Conservation (phyloP, 2,888 invertebrate species). For the Drosophila hamatofila region DNA sequence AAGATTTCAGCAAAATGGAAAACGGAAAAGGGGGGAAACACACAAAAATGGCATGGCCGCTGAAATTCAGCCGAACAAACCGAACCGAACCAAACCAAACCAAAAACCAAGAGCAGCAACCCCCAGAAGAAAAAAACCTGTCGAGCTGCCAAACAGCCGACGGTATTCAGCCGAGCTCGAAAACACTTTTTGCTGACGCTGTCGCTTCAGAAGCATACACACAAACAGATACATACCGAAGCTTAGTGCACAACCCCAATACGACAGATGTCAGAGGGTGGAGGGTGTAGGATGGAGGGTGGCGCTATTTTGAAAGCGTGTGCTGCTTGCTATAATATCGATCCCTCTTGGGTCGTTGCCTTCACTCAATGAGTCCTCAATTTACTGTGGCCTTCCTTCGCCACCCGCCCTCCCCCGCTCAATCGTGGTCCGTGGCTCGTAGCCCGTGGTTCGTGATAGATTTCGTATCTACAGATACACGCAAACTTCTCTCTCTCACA, state of each 20-base stretch:
- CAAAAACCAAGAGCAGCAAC: constrained; percentile 33
- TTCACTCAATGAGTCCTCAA: constrained; percentile 79
- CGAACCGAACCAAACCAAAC: background rate
- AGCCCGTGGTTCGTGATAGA: constrained; percentile 35
- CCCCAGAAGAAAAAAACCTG: constrained; percentile 45
- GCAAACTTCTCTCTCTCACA: constrained; percentile 24
- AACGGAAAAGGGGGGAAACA: constrained; percentile 47
- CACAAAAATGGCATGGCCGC: constrained; percentile 47
- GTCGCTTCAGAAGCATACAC: constrained; percentile 42
- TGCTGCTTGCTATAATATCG: constrained; percentile 72
- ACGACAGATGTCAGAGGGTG: background rate
- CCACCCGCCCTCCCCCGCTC: background rate
- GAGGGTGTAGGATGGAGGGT: background rate
- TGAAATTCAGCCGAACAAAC: constrained; percentile 19
- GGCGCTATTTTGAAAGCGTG: constrained; percentile 28
- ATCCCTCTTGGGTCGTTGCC: constrained; percentile 80
- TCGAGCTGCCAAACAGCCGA: constrained; percentile 38
- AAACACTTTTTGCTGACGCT: constrained; percentile 78
- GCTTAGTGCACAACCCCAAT: constrained; percentile 41
- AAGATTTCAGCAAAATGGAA: constrained; percentile 59
- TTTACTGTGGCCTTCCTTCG: constrained; percentile 47
- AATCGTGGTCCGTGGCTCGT: background rate
- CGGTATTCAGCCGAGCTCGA: constrained; percentile 55
- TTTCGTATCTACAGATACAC: constrained; percentile 57
- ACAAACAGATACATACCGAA: constrained; percentile 15